phyloP scores from a whole-genome alignment of 2,113 vertebrate species.

The Cariama cristata region DNA sequence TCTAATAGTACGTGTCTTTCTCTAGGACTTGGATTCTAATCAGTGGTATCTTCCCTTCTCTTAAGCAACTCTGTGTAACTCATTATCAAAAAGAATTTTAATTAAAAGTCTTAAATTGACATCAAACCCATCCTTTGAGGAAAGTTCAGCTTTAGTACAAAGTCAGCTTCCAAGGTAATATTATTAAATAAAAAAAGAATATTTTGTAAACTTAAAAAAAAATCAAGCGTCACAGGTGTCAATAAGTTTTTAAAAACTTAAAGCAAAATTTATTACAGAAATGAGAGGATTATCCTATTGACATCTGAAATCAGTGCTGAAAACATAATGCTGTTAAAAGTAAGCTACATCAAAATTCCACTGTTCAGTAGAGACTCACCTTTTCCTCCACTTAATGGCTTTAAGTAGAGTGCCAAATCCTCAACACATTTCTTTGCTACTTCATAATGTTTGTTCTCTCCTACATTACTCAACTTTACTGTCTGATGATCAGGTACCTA shows the following conservation, averaged over 20 bases:
- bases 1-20: neutral
- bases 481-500: conserved; percentile 90
- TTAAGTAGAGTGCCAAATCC: conserved; percentile 94
- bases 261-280: neutral
- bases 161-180: neutral
- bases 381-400: conserved; percentile 92
- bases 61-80: neutral
- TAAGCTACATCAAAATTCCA: neutral
- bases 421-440: conserved; percentile 92
- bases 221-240: neutral
- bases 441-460: conserved; percentile 92
- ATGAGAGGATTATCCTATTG: neutral
- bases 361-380: conserved; percentile 77
- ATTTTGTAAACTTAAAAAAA: neutral
- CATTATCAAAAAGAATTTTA: neutral
- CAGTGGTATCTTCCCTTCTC: neutral
- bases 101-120: neutral
- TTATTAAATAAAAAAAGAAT: neutral
- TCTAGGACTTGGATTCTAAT: neutral
- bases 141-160: neutral
- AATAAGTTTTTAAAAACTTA: neutral
- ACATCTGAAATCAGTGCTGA: neutral
- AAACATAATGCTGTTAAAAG: neutral
- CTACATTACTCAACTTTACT: conserved; percentile 87
- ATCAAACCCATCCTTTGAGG: neutral